Conservation (phyloP, 1,140 invertebrate species). For the Leucophenga varia region DNA sequence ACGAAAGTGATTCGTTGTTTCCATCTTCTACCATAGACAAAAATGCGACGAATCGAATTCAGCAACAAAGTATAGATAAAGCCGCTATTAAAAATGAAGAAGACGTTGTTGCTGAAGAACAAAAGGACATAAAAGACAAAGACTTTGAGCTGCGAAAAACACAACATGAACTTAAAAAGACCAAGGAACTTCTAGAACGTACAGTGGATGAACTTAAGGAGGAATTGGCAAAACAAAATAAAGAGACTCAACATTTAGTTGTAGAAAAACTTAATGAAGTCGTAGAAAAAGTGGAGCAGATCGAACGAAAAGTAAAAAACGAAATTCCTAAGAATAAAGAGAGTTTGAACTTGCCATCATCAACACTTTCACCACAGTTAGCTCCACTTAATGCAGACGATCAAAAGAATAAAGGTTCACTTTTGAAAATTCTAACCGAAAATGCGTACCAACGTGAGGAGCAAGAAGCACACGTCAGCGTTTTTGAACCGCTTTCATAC, state of each 20-base stretch:
- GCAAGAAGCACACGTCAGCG: slow-evolving; percentile 33
- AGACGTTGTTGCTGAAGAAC: slow-evolving; percentile 58
- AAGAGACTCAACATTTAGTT: slow-evolving; percentile 29
- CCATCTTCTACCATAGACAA: too few relatives aligned
- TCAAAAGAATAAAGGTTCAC: slow-evolving; percentile 22
- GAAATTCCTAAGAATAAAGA: slow-evolving; percentile 2
- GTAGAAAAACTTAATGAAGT: slow-evolving; percentile 20
- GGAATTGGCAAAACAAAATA: slow-evolving; percentile 46
- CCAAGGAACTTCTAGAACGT: slow-evolving; percentile 59
- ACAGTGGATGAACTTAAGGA: slow-evolving; percentile 59
- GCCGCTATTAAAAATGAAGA: slow-evolving; percentile 61
- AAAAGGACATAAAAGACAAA: slow-evolving; percentile 54
- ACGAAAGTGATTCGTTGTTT: too few relatives aligned
- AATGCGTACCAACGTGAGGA: slow-evolving; percentile 33
- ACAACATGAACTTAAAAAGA: slow-evolving; percentile 61
- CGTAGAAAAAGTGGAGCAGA: slow-evolving; percentile 26
- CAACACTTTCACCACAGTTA: not conserved
- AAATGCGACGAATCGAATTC: too few relatives aligned
- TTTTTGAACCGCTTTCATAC: slow-evolving; percentile 48
- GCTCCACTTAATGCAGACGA: slow-evolving; percentile 1
- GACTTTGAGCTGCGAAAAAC: slow-evolving; percentile 54
- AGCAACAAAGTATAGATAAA: slow-evolving; percentile 37
- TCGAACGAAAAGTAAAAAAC: slow-evolving; percentile 16
- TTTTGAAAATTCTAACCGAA: slow-evolving; percentile 40
- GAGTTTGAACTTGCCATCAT: too few relatives aligned